Percentiles rank a stretch among this genome's conserved stretches.
phyloP scores from a whole-genome alignment of 2,888 invertebrate species.

The Tineola bisselliella region DNA sequence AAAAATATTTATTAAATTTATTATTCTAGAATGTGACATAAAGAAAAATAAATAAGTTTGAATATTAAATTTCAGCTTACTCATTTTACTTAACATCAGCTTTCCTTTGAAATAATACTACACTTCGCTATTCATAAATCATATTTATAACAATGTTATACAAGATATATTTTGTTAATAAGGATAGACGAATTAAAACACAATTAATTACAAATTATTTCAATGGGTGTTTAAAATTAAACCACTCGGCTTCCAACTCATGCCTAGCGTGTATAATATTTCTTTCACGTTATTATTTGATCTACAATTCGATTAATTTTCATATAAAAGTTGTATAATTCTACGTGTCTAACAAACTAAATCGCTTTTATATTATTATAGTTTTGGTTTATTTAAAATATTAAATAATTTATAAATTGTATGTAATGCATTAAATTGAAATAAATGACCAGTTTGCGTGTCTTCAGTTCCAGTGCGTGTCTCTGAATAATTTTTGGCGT shows the following conservation, averaged over 20 bases:
- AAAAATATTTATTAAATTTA: not conserved
- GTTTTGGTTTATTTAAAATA: not conserved
- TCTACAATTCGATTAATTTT: not conserved
- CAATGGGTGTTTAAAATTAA: not conserved
- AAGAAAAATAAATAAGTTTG: too few relatives aligned
- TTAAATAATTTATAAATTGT: not conserved
- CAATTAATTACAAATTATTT: too few relatives aligned
- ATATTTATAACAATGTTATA: too few relatives aligned
- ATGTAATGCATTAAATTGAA: not conserved
- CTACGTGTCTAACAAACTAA: too few relatives aligned
- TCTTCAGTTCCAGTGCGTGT: not conserved
- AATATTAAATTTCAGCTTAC: too few relatives aligned
- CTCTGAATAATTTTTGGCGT: not conserved
- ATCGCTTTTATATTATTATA: too few relatives aligned
- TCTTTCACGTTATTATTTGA: not conserved
- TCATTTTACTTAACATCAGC: too few relatives aligned
- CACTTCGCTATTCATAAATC: too few relatives aligned
- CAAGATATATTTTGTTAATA: too few relatives aligned
- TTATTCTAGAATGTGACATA: not conserved
- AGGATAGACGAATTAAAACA: too few relatives aligned
- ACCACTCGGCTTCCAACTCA: not conserved
- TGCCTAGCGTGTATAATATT: not conserved
- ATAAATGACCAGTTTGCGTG: conserved; percentile 5
- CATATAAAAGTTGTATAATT: too few relatives aligned
- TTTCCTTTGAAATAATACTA: too few relatives aligned